Conservation (phyloP, 2,797 vertebrate genomes). For the Momotus momota region DNA sequence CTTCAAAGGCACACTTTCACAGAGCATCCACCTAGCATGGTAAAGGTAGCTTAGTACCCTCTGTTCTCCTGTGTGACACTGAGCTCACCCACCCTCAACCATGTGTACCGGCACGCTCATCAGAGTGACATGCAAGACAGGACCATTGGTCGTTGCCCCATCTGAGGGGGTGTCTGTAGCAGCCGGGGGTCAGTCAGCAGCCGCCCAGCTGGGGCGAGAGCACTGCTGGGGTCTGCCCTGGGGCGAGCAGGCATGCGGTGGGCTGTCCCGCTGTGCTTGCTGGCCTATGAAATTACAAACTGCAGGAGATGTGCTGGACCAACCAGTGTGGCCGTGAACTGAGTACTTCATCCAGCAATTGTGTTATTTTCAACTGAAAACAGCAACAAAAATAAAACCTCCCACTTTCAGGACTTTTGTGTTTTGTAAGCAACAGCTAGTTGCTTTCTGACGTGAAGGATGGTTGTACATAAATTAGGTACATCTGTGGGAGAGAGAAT, state of each 20-base stretch:
- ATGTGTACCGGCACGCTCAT: neutral
- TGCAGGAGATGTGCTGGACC: neutral
- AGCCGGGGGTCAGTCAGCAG: neutral
- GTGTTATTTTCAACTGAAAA: neutral
- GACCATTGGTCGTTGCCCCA: neutral
- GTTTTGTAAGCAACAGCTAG: slow-evolving; percentile 37
- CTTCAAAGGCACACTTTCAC: neutral
- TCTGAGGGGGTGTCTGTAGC: neutral
- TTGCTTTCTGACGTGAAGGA: neutral
- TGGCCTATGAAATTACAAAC: neutral
- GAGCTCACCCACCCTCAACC: neutral
- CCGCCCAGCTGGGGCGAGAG: fast-evolving
- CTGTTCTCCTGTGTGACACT: neutral
- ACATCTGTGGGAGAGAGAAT: neutral
- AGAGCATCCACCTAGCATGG: neutral
- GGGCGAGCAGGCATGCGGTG: neutral
- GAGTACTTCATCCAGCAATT: neutral
- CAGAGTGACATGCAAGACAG: neutral
- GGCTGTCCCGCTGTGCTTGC: neutral
- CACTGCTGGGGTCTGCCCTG: neutral
- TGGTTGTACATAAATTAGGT: slow-evolving; percentile 31
- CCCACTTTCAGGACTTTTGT: slow-evolving; percentile 15
- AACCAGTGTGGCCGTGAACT: neutral
- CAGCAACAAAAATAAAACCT: slow-evolving; percentile 45
- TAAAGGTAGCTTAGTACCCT: neutral